Conservation (phyloP, 2,113 vertebrate species). For the Osmerus mordax region DNA sequence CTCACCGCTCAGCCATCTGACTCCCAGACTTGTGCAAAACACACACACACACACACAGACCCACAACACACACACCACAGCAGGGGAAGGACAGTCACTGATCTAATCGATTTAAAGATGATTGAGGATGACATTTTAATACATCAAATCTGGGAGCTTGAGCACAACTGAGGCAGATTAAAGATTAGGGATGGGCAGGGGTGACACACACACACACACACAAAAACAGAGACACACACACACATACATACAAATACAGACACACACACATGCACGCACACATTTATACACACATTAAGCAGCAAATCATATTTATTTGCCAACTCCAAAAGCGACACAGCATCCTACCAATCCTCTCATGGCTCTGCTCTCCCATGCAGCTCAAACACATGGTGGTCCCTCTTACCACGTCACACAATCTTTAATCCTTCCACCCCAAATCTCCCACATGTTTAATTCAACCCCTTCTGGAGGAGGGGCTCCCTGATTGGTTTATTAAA, state of each 20-base stretch:
- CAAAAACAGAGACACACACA: not conserved
- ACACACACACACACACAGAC: not conserved
- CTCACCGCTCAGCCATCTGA: no score
- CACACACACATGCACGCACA: no score
- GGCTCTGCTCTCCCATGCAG: no score
- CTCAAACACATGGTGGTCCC: no score
- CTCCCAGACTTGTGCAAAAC: not conserved
- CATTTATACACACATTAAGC: constrained; percentile 5
- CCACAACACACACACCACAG: not conserved
- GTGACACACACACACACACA: constrained; percentile 1
- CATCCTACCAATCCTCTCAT: no score
- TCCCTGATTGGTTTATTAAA: no score
- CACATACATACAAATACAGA: not conserved
- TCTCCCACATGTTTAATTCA: constrained; percentile 20
- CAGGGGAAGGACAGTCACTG: constrained; percentile 38
- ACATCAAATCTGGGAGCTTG: not conserved
- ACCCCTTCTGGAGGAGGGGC: no score
- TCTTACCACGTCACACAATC: no score
- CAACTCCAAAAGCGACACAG: constrained; percentile 41
- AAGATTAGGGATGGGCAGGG: not conserved
- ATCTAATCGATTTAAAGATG: constrained; percentile 39
- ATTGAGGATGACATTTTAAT: constrained; percentile 1
- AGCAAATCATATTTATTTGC: constrained; percentile 44
- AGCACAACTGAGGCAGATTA: not conserved
- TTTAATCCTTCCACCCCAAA: no score